These are phyloP conservation scores for Platycheirus rosarum DNA, from an alignment of 2,888 invertebrate genomes.

Conservation along the genomic window DNA sequence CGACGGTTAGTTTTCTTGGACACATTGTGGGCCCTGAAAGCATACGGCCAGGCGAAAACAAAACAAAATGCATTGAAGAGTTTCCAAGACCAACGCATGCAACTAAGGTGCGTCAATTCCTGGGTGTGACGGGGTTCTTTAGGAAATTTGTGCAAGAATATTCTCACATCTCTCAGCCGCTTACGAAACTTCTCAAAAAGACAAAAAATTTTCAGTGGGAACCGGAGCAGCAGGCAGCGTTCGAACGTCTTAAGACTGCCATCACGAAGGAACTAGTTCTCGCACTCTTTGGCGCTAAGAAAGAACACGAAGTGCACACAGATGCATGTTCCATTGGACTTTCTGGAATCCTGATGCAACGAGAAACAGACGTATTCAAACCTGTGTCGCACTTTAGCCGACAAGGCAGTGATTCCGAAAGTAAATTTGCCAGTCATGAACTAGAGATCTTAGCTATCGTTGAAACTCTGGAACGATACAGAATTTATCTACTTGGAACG, in stretches of 20 bases:
- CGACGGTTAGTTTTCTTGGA: conserved; percentile 45
- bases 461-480: conserved; percentile 76
- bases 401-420: conserved; percentile 55
- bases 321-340: conserved; percentile 34
- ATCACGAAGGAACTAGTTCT: conserved; percentile 26
- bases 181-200: not conserved
- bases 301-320: conserved; percentile 22
- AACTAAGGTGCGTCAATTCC: conserved; percentile 56
- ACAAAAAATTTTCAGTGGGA: not conserved
- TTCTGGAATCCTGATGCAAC: conserved; percentile 37
- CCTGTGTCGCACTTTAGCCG: not conserved
- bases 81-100: conserved; percentile 52
- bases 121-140: conserved; percentile 62
- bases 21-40: conserved; percentile 44
- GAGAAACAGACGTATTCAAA: conserved; percentile 2
- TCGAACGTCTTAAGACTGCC: not conserved
- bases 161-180: not conserved
- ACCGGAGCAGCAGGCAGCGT: not conserved
- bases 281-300: conserved; percentile 20
- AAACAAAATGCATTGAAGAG: conserved; percentile 50
- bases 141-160: conserved; percentile 56
- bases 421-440: conserved; percentile 77
- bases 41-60: conserved; percentile 57
- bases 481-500: conserved; percentile 76
- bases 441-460: conserved; percentile 78